Conservation (phyloP, 2,113 vertebrate genomes). For the Poicephalus gulielmi region DNA sequence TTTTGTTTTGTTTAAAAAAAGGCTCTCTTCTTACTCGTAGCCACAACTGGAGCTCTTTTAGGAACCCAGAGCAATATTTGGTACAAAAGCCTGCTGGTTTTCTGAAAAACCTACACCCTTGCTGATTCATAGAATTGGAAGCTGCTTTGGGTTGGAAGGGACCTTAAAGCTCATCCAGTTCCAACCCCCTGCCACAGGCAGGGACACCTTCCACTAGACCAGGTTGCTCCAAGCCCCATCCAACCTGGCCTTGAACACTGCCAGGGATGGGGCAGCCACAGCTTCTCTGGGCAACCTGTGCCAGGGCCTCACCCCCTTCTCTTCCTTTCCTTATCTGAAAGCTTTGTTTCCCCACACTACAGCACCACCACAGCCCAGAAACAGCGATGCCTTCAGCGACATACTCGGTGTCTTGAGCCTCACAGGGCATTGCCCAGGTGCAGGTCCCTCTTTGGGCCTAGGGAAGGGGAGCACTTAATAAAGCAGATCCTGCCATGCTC, state of each 20-base stretch:
- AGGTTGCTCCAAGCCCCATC: not conserved
- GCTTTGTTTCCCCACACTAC: fast-evolving
- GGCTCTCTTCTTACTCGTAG: not conserved
- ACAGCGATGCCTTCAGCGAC: fast-evolving
- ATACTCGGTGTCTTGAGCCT: fast-evolving
- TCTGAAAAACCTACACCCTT: not conserved
- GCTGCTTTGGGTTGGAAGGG: not conserved
- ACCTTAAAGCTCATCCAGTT: not conserved
- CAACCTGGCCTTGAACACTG: not conserved
- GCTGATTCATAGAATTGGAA: not conserved
- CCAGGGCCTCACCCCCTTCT: not conserved
- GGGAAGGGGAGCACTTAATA: not conserved
- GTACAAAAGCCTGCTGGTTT: fast-evolving
- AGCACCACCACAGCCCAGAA: not conserved
- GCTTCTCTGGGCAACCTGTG: not conserved
- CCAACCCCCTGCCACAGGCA: not conserved
- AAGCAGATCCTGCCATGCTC: not conserved
- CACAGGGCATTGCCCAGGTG: not conserved
- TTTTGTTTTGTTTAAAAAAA: not conserved
- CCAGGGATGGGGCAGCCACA: not conserved
- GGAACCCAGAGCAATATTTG: not conserved
- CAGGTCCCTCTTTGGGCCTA: not conserved
- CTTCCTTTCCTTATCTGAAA: not conserved
- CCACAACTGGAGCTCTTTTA: not conserved
- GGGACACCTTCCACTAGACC: not conserved